Conservation (phyloP, 1,140 invertebrate species). For the Hestina assimilis region DNA sequence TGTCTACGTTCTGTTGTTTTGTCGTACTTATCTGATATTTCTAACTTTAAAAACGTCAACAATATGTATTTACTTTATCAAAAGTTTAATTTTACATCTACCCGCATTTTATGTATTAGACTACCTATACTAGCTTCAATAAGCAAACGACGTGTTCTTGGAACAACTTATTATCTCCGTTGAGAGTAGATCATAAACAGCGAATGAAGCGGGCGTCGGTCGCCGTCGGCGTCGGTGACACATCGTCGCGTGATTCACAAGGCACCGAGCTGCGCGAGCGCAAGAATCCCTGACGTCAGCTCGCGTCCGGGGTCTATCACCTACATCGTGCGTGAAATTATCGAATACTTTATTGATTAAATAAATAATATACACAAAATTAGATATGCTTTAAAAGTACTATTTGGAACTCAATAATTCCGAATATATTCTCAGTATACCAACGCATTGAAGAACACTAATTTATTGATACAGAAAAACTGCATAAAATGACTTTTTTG, state of each 20-base stretch:
- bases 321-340: constrained; percentile 15
- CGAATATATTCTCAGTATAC: no score
- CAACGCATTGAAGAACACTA: no score
- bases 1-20: no score
- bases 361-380: no score
- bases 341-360: constrained; percentile 19
- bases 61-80: no score
- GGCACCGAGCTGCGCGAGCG: constrained; percentile 40
- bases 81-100: background rate
- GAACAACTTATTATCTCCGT: constrained; percentile 43
- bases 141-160: constrained; percentile 29
- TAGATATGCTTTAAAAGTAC: no score
- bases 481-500: no score
- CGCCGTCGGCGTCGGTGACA: constrained; percentile 45
- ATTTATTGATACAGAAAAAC: no score
- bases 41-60: no score
- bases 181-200: constrained; percentile 37
- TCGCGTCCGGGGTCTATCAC: constrained; percentile 49
- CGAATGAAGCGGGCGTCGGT: constrained; percentile 16
- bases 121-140: background rate
- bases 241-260: constrained; percentile 64
- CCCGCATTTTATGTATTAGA: background rate
- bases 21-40: no score
- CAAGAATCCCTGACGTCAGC: constrained; percentile 66
- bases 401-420: no score